phyloP scores from a whole-genome alignment of 2,797 vertebrate genomes.

The Sarcoramphus papa region DNA sequence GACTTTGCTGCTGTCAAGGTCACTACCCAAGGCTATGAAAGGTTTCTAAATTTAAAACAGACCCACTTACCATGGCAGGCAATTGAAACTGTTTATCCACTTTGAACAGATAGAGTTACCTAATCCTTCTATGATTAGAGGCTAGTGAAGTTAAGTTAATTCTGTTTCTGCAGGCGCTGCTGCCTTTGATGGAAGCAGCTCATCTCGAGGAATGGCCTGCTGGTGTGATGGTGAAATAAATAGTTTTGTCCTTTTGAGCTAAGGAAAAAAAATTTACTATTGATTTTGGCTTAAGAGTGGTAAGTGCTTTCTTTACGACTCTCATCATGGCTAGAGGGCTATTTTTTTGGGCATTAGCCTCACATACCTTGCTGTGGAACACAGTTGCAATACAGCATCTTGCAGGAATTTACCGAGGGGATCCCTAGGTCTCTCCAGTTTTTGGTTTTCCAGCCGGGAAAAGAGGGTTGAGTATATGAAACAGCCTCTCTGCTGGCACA shows the following conservation, averaged over 20 bases:
- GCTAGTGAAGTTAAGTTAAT: not conserved
- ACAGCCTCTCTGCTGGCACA: not conserved
- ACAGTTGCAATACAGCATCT: not conserved
- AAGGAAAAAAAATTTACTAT: constrained; percentile 31
- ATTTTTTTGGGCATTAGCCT: constrained; percentile 33
- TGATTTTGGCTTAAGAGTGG: constrained; percentile 59
- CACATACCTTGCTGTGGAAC: not conserved
- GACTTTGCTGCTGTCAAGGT: not conserved
- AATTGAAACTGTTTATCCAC: constrained; percentile 33
- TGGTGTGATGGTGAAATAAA: constrained; percentile 5
- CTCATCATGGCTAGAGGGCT: constrained; percentile 1
- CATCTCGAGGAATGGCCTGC: not conserved
- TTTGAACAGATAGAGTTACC: constrained; percentile 35
- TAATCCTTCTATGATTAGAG: constrained; percentile 50
- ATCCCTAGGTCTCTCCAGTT: not conserved
- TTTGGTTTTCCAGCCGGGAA: not conserved
- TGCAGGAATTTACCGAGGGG: not conserved
- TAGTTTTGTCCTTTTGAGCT: constrained; percentile 39
- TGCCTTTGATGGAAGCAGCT: not conserved
- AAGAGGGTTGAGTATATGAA: not conserved
- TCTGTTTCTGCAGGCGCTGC: not conserved
- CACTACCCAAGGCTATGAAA: not conserved
- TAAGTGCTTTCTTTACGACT: constrained; percentile 39
- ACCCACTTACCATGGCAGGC: not conserved
- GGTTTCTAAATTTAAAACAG: constrained; percentile 49